Evolutionary conservation across 2,113 vertebrate species (phyloP).

Genomic region (Oenanthe oenanthe): DNA sequence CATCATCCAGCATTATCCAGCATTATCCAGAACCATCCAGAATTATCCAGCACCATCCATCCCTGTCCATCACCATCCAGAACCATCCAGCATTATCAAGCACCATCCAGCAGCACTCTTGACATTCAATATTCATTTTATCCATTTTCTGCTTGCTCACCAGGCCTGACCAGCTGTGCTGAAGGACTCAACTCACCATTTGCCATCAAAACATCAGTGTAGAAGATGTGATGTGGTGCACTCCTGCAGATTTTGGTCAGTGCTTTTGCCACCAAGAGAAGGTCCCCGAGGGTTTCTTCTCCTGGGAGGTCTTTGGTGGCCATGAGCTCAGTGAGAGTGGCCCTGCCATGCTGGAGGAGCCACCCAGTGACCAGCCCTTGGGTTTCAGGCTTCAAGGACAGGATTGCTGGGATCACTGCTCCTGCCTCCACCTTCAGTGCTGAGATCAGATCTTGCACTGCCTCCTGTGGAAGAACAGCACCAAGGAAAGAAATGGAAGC

Average conservation of each 20-base stretch:
- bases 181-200: slow-evolving; percentile 73
- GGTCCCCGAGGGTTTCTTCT: slow-evolving; percentile 70
- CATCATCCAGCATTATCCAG: rapidly evolving
- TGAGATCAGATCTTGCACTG: slow-evolving; percentile 79
- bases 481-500: neutral
- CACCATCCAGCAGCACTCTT: neutral
- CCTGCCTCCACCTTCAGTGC: slow-evolving; percentile 80
- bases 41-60: neutral
- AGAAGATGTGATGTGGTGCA: slow-evolving; percentile 80
- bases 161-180: neutral
- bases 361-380: slow-evolving; percentile 78
- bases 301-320: slow-evolving; percentile 35
- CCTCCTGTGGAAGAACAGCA: slow-evolving; percentile 77
- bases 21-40: neutral
- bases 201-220: slow-evolving; percentile 81
- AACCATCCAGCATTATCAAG: too few species aligned
- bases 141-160: neutral
- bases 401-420: slow-evolving; percentile 78
- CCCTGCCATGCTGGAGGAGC: slow-evolving; percentile 81
- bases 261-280: slow-evolving; percentile 73
- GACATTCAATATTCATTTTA: neutral
- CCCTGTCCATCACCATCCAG: neutral
- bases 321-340: slow-evolving; percentile 61
- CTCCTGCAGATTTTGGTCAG: slow-evolving; percentile 76
- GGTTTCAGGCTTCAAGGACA: slow-evolving; percentile 82